A percentile compares a stretch with the other conserved stretches of the same genome.
These are phyloP conservation scores for Callinectes sapidus DNA, from an alignment of 2,888 invertebrate genomes.

Conservation along the genomic window DNA sequence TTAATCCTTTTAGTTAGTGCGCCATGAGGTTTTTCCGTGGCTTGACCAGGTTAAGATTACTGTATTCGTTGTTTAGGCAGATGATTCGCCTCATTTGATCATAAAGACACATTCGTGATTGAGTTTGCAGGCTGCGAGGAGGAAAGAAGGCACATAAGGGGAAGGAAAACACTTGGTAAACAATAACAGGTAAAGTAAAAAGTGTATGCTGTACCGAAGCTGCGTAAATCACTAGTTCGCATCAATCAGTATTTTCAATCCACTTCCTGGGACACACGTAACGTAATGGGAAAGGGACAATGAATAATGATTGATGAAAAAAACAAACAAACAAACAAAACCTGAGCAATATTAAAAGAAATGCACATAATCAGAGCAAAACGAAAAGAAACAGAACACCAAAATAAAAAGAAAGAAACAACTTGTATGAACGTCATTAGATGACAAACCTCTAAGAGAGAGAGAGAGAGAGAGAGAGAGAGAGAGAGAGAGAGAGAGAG, in stretches of 20 bases:
- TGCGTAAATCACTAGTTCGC: neutral
- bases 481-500: no score
- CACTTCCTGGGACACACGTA: no score
- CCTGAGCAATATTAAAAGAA: no score
- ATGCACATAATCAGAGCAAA: no score
- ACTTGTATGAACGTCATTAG: no score
- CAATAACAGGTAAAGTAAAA: neutral
- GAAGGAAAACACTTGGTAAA: neutral
- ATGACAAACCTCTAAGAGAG: no score
- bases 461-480: no score
- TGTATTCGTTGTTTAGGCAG: neutral
- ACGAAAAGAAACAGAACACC: no score
- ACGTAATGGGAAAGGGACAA: no score
- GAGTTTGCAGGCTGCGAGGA: neutral
- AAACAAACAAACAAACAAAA: no score
- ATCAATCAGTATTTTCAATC: neutral
- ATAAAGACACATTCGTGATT: conserved; percentile 24
- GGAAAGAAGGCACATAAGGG: neutral
- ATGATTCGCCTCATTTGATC: neutral
- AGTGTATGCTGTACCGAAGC: neutral
- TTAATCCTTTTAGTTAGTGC: neutral
- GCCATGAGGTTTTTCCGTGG: neutral
- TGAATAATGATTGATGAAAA: neutral
- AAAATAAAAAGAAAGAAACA: no score
- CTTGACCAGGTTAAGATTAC: neutral